Percentiles rank a stretch among this genome's conserved stretches.
Evolutionary conservation across 2,888 invertebrate genomes (phyloP).

Genomic region (Timema cristinae): DNA sequence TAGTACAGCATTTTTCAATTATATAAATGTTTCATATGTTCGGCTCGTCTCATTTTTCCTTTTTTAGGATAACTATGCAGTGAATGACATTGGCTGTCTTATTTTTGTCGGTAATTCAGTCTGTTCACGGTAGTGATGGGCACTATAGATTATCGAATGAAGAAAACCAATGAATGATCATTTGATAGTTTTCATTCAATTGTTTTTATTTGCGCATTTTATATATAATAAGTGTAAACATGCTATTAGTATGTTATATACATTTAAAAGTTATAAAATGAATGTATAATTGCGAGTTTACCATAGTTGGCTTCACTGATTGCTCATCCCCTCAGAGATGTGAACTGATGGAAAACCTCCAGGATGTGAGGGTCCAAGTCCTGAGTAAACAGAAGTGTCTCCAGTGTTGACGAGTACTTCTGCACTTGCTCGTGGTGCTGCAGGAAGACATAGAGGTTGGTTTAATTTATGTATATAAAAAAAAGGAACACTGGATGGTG

Average conservation of each 20-base stretch:
- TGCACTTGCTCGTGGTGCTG: conserved; percentile 98
- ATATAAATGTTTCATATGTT: no score
- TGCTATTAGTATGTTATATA: conserved; percentile 21
- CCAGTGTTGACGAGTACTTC: conserved; percentile 92
- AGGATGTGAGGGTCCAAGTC: conserved; percentile 94
- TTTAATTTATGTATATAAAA: not conserved
- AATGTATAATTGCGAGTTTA: not conserved
- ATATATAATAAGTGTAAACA: not conserved
- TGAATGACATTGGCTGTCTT: no score
- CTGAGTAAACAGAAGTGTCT: conserved; percentile 92
- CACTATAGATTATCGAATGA: no score
- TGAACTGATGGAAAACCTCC: conserved; percentile 96
- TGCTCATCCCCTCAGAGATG: conserved; percentile 73
- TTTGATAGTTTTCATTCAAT: no score
- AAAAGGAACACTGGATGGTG: not conserved
- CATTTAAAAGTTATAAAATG: conserved; percentile 21
- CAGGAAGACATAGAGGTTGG: conserved; percentile 41
- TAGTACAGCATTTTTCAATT: no score
- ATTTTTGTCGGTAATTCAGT: not conserved
- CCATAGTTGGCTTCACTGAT: not conserved
- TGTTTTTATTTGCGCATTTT: no score
- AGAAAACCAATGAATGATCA: no score
- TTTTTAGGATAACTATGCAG: no score
- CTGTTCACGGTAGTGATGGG: not conserved
- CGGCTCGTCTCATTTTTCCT: no score